Conservation (phyloP, 2,113 vertebrate genomes). For the Australoheros scitulus region DNA sequence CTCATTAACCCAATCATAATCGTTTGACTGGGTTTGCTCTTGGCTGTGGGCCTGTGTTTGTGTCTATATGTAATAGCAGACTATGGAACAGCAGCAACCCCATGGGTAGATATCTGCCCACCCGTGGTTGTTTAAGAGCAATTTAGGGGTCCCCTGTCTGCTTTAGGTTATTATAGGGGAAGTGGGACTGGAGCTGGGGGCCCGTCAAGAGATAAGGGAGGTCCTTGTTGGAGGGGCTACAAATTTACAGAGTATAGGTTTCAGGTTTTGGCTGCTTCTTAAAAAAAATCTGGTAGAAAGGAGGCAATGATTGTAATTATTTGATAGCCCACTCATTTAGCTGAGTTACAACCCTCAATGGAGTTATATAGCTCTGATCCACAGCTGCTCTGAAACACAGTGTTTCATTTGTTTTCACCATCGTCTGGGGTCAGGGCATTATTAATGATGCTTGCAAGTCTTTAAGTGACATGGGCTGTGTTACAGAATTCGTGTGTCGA, state of each 20-base stretch:
- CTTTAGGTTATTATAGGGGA: conserved; percentile 54
- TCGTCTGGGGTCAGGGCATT: conserved; percentile 63
- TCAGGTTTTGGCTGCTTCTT: conserved; percentile 17
- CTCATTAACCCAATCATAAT: conserved; percentile 60
- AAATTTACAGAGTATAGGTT: conserved; percentile 46
- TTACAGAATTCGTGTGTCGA: conserved; percentile 35
- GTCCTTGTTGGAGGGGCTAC: conserved; percentile 59
- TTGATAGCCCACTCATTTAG: conserved; percentile 61
- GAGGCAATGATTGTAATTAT: conserved; percentile 58
- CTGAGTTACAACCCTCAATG: conserved; percentile 56
- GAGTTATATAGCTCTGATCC: conserved; percentile 49
- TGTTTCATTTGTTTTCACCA: conserved; percentile 63
- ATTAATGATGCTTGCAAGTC: conserved; percentile 62
- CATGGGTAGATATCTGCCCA: conserved; percentile 52
- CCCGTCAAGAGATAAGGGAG: conserved; percentile 59
- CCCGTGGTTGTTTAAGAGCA: conserved; percentile 61
- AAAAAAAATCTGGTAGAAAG: not conserved
- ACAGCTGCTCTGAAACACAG: conserved; percentile 57
- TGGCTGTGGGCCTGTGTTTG: conserved; percentile 7
- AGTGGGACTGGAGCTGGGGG: conserved; percentile 30
- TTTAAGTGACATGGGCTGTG: conserved; percentile 49
- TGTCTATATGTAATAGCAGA: conserved; percentile 46
- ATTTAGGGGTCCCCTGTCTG: conserved; percentile 65
- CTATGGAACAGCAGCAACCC: conserved; percentile 46
- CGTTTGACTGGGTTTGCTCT: conserved; percentile 29